Conservation (phyloP, 2,113 vertebrate genomes). For the Scomber colias region DNA sequence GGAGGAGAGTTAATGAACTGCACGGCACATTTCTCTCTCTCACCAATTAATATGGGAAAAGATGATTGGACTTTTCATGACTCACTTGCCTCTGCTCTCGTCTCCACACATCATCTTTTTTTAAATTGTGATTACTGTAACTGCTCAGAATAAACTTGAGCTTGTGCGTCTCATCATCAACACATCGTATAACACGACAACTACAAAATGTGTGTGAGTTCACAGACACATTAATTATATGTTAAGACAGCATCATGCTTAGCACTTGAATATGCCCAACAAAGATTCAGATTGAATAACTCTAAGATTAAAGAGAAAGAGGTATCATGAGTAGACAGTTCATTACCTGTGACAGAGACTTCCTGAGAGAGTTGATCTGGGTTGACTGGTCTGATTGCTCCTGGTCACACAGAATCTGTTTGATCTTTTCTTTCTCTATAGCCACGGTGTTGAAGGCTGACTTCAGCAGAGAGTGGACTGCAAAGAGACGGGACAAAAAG, state of each 20-base stretch:
- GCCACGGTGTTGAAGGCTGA: slow-evolving; percentile 99
- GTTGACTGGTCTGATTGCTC: slow-evolving; percentile 90
- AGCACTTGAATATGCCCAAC: slow-evolving; percentile 2
- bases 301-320: neutral
- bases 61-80: slow-evolving; percentile 44
- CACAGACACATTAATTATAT: slow-evolving; percentile 23
- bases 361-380: slow-evolving; percentile 93
- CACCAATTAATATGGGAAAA: slow-evolving; percentile 63
- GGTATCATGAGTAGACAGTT: slow-evolving; percentile 28
- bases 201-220: slow-evolving; percentile 5
- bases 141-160: slow-evolving; percentile 15
- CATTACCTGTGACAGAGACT: slow-evolving; percentile 97
- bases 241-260: slow-evolving; percentile 13
- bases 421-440: slow-evolving; percentile 99
- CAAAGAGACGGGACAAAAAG: slow-evolving; percentile 29
- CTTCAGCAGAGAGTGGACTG: slow-evolving; percentile 98
- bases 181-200: neutral
- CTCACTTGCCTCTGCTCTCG: slow-evolving; percentile 41
- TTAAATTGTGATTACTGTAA: slow-evolving; percentile 27
- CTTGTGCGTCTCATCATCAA: slow-evolving; percentile 33
- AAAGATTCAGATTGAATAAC: slow-evolving; percentile 5
- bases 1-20: slow-evolving; percentile 73
- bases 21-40: slow-evolving; percentile 46
- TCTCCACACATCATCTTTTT: slow-evolving; percentile 17
- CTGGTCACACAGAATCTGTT: slow-evolving; percentile 95